Conservation (phyloP, 2,888 invertebrate genomes). For the Shargacucullia verbasci region DNA sequence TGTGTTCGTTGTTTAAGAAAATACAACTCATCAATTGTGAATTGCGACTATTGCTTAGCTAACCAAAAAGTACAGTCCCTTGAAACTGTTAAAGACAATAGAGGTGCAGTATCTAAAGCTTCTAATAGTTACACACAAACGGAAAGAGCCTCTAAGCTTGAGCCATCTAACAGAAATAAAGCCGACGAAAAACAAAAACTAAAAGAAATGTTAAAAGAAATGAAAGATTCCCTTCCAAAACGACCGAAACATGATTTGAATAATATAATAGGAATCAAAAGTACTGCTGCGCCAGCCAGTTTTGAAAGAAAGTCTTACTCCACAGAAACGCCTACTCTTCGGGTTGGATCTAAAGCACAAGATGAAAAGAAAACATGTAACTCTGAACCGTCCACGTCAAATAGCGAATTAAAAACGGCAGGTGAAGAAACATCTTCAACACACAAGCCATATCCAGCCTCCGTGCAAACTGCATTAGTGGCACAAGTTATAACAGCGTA, state of each 20-base stretch:
- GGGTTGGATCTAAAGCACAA: slow-evolving; percentile 68
- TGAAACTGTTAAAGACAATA: slow-evolving; percentile 29
- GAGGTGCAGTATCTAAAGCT: slow-evolving; percentile 42
- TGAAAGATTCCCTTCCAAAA: slow-evolving; percentile 93
- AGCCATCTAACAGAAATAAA: slow-evolving; percentile 41
- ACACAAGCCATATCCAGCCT: slow-evolving; percentile 12
- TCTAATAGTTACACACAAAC: slow-evolving; percentile 71
- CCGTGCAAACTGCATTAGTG: slow-evolving; percentile 57
- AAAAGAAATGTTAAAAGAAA: slow-evolving; percentile 93
- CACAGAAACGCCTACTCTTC: slow-evolving; percentile 78
- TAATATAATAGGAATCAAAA: slow-evolving; percentile 33
- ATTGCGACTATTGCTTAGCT: slow-evolving; percentile 72
- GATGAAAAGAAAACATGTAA: slow-evolving; percentile 39
- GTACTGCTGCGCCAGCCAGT: slow-evolving; percentile 20
- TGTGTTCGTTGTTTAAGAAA: slow-evolving; percentile 78
- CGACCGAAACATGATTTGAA: slow-evolving; percentile 79
- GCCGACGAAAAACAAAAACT: slow-evolving; percentile 89
- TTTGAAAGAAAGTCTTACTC: slow-evolving; percentile 38
- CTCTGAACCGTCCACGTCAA: slow-evolving; percentile 25
- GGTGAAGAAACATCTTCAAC: slow-evolving; percentile 1
- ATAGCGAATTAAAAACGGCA: slow-evolving; percentile 17
- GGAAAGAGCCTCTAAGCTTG: slow-evolving; percentile 42
- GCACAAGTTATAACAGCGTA: slow-evolving; percentile 61
- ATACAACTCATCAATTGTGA: slow-evolving; percentile 72
- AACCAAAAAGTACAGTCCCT: slow-evolving; percentile 49